Conservation (phyloP, 2,888 invertebrate genomes). For the Parnassius mnemosyne region DNA sequence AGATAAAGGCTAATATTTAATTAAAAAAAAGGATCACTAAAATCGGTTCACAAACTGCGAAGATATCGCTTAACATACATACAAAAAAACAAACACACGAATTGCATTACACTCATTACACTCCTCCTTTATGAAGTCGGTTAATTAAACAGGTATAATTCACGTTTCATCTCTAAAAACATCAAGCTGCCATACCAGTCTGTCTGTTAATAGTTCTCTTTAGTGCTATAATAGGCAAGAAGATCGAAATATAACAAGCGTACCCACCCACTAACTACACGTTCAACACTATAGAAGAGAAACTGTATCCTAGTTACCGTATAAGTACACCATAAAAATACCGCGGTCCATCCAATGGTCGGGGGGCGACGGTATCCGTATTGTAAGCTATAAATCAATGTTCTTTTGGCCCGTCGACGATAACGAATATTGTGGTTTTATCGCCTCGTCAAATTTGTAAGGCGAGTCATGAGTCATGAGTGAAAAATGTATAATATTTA, state of each 20-base stretch:
- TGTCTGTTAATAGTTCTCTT: background rate
- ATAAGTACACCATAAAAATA: constrained; percentile 39
- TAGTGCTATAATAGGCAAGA: background rate
- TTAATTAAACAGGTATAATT: too few species aligned
- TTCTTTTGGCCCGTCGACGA: constrained; percentile 2
- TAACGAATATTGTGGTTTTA: background rate
- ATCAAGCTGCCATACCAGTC: background rate
- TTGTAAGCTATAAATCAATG: constrained; percentile 6
- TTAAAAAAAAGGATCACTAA: too few species aligned
- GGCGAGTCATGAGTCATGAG: background rate
- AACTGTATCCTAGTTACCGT: constrained; percentile 45
- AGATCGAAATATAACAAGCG: background rate
- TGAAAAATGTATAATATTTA: too few species aligned
- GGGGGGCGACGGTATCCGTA: background rate
- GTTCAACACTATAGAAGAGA: constrained; percentile 7
- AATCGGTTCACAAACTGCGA: too few species aligned
- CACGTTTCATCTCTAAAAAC: too few species aligned
- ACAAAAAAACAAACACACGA: too few species aligned
- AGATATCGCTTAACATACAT: too few species aligned
- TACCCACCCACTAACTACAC: constrained; percentile 6
- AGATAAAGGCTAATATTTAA: too few species aligned
- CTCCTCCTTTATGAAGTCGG: too few species aligned
- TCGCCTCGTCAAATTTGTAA: background rate
- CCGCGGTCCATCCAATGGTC: constrained; percentile 2
- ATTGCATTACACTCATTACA: too few species aligned